Conservation (phyloP, 2,113 vertebrate species). For the Cyphomyrus discorhynchus region DNA sequence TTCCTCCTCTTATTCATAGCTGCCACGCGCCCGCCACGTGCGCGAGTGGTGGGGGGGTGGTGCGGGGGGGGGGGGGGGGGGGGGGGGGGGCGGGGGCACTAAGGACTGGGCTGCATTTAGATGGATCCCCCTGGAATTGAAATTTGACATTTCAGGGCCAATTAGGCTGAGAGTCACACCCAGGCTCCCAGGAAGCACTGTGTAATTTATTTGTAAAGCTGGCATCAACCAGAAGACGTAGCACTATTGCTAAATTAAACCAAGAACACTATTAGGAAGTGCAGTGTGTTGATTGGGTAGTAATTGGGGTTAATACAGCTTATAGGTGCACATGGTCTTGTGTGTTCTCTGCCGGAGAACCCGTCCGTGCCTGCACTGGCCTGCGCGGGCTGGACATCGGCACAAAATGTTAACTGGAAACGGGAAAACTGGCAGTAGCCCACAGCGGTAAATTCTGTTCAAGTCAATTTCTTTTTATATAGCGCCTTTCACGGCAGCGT, state of each 20-base stretch:
- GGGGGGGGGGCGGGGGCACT: background rate
- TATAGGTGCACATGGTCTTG: background rate
- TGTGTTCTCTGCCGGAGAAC: background rate
- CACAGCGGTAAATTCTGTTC: background rate
- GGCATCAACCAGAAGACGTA: conserved; percentile 15
- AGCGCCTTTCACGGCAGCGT: background rate
- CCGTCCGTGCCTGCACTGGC: background rate
- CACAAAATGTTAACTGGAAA: background rate
- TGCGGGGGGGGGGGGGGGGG: background rate
- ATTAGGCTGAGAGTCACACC: conserved; percentile 26
- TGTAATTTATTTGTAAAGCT: conserved; percentile 34
- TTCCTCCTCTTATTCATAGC: too few relatives aligned
- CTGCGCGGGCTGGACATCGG: too few relatives aligned
- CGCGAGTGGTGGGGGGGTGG: too few relatives aligned
- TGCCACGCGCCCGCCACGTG: too few relatives aligned
- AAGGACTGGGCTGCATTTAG: background rate
- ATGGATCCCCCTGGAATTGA: conserved; percentile 24
- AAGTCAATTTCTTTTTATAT: background rate
- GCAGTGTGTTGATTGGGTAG: background rate
- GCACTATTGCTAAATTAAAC: background rate
- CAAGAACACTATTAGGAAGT: background rate
- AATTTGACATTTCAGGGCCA: conserved; percentile 35
- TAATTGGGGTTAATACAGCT: conserved; percentile 22
- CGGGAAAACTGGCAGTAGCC: background rate
- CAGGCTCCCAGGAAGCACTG: conserved; percentile 20